Conservation (phyloP, 1,140 invertebrate genomes). For the Sycophila sp. region DNA sequence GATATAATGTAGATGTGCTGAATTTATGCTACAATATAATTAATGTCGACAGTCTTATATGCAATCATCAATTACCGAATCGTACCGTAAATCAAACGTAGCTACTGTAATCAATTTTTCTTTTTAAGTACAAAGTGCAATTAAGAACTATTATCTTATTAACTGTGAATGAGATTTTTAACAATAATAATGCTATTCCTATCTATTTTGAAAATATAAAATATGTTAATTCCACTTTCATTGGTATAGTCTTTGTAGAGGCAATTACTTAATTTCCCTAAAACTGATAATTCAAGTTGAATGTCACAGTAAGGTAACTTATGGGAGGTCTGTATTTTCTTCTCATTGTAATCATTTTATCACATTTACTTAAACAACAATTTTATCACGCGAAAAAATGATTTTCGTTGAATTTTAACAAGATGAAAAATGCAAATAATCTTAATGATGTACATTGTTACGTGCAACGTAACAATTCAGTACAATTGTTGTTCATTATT, state of each 20-base stretch:
- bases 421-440: neutral
- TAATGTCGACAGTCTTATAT: no score
- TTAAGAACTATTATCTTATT: neutral
- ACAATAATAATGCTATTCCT: slow-evolving; percentile 13
- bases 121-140: slow-evolving; percentile 19
- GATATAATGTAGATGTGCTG: no score
- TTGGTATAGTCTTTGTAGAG: slow-evolving; percentile 17
- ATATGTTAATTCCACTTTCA: slow-evolving; percentile 18
- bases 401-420: slow-evolving; percentile 15
- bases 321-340: slow-evolving; percentile 25
- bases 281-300: neutral
- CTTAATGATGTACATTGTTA: neutral
- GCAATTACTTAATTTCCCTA: neutral
- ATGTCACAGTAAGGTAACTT: slow-evolving; percentile 38
- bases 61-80: no score
- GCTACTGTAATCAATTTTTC: no score
- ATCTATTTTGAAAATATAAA: slow-evolving; percentile 14
- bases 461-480: slow-evolving; percentile 8
- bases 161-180: neutral
- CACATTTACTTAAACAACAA: no score
- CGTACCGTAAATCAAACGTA: no score
- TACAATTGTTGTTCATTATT: neutral
- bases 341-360: neutral
- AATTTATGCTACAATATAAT: no score
- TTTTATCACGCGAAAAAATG: no score